Base-by-base conservation (phyloP, 2,113 vertebrate species). In the Saguinus midas region DNA sequence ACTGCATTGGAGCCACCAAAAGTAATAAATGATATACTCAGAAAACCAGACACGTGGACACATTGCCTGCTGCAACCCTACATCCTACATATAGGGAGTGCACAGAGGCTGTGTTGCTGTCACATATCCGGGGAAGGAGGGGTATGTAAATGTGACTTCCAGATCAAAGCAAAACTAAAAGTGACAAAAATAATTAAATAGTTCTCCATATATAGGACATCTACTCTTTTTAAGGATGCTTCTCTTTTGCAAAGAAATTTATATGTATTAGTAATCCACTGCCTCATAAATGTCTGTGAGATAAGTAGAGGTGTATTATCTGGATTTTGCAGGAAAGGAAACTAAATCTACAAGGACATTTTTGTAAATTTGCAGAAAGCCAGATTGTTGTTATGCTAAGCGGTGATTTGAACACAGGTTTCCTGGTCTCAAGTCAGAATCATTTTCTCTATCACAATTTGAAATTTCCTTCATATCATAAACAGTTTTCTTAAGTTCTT, bases 41-140 rank as follows among this genome's bases (percentile, higher is more conserved):
- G 88, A 96, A 86, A 32, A 76, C 5, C 35, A 25, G 61, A 21
- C 20, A 48, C 0, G 0, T 12, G 20, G 18, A 6, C 6, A 32
- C 18, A 4, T 18, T 21, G 27, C 10, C n/a, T 45, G 14, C 23
- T 23, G 32, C 48, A 57, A 18, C 6, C 75, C 12, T 21, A 2
- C 1, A 40, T 50, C 7, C 23, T 85, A 84, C n/a, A 94, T 23
- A 80, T 1, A 96, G 92, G 1, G 8, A 76, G 55, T 32, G 10
- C 0, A 4, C 11, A 6, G 18, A 29, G 16, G 1, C 4, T 35
- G 3, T 25, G 35, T 20, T 4, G 13, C n/a, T 6, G 0, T n/a
- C 40, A 37, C 10, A 58, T 23, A 81, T 29, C 1, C 14, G 1
- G 0, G 3, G 68, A 75, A n/a, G 43, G 5, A 32, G 29, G 40